Evolutionary conservation across 2,797 vertebrate genomes (phyloP), one percentile per base, ranked within the genome.

Genomic region (Scolopax rusticola): DNA sequence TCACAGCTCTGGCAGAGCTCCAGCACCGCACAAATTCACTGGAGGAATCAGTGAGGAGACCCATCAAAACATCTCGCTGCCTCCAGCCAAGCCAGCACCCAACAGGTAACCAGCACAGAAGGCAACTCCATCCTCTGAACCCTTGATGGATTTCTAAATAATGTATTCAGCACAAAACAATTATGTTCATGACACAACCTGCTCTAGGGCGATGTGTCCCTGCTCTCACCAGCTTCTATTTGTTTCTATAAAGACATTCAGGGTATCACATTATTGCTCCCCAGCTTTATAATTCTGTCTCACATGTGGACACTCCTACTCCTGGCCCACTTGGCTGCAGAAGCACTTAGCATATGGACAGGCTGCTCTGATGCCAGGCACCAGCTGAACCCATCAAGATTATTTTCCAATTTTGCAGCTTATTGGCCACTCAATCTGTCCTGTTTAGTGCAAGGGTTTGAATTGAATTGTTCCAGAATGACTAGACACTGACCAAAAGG

Each of bases 331-430:
- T 87, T 80, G 83, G 75, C 73, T 90, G 84, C 48, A 87, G 56
- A 94, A 79, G 14, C 71, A 41, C 76, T 59, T 38, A 78, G 73
- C 50, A 65, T 43, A 59, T 15, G 50, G 73, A 54, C 70, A 53
- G 67, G 81, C 51, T 89, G 89, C 63, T 89, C 87, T n/a, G 57
- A 57, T 47, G 85, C 86, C 77, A 91, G 60, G 68, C 88, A 87
- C 45, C 65, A 93, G 74, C 63, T 80, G 56, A 86, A 84, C 40
- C 50, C 38, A 84, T 20, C n/a, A 67, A 67, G 48, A 65, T 64
- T 89, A 60, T 71, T 43, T 79, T 89, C 43, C 54, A 67, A 33
- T 78, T 93, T 94, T 64, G 40, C 68, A 78, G 56, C 54, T 76
- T 80, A 78, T 68, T 71, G 68, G 68, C 13, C 47, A 47, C 13